These are phyloP conservation scores for Diplolepis rosae DNA, from an alignment of 2,888 invertebrate genomes.

Conservation along the genomic window DNA sequence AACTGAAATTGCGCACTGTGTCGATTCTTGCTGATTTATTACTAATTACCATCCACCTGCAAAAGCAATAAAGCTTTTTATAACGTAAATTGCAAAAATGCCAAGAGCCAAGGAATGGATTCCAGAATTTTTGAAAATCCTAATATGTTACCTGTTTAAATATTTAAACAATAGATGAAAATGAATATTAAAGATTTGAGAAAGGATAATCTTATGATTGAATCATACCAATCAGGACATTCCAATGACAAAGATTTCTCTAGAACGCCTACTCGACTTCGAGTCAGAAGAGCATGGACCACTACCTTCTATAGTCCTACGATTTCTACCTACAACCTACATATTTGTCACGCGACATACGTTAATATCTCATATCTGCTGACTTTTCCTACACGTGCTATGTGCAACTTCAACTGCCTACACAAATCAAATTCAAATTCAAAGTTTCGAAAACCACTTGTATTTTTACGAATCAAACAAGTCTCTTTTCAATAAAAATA, in stretches of 20 bases:
- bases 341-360: slow-evolving; percentile 61
- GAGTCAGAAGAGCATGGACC: slow-evolving; percentile 49
- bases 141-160: too few species aligned
- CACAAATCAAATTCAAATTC: background rate
- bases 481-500: background rate
- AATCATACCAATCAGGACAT: slow-evolving; percentile 11
- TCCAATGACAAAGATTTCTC: slow-evolving; percentile 44
- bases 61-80: background rate
- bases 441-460: background rate
- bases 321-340: slow-evolving; percentile 58
- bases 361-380: slow-evolving; percentile 47
- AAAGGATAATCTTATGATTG: background rate
- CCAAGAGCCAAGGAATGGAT: too few species aligned
- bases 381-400: slow-evolving; percentile 25
- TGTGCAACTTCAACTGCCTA: slow-evolving; percentile 1
- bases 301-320: slow-evolving; percentile 64
- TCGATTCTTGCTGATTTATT: background rate
- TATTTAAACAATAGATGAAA: too few species aligned
- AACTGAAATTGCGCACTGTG: background rate
- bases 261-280: slow-evolving; percentile 58
- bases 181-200: background rate
- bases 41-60: background rate
- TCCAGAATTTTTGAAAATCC: too few species aligned
- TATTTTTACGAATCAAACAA: background rate
- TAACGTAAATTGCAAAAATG: background rate